A percentile compares a stretch with the other conserved stretches of the same genome.
Conservation (phyloP, 1,140 invertebrate species). For the Phocides pigmalion region DNA sequence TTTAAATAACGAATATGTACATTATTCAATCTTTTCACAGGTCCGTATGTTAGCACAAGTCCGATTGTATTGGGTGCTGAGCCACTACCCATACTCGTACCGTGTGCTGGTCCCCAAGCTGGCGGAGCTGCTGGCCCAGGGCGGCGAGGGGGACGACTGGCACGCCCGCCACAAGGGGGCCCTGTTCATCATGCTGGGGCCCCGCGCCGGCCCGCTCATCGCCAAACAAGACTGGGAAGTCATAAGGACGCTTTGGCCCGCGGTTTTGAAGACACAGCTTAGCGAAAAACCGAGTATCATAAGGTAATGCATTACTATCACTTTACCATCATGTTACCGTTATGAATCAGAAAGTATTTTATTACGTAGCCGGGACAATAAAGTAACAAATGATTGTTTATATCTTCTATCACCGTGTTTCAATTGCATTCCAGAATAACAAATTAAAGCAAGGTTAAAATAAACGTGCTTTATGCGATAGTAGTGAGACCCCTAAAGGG, state of each 20-base stretch:
- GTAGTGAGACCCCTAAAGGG: too few species aligned
- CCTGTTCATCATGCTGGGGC: conserved; percentile 90
- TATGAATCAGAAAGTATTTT: too few species aligned
- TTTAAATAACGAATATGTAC: not conserved
- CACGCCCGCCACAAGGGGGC: conserved; percentile 85
- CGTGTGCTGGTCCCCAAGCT: conserved; percentile 59
- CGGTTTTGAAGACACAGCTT: conserved; percentile 63
- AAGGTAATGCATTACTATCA: conserved; percentile 40
- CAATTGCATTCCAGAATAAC: too few species aligned
- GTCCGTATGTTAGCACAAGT: conserved; percentile 66
- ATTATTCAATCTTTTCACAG: conserved; percentile 49
- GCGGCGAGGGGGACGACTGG: conserved; percentile 67
- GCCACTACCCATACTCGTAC: conserved; percentile 71
- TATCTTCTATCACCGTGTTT: too few species aligned
- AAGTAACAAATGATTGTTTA: too few species aligned
- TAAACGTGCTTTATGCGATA: too few species aligned
- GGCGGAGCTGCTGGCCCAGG: conserved; percentile 42
- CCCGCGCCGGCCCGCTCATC: conserved; percentile 85
- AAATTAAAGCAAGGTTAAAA: too few species aligned
- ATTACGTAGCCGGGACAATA: too few species aligned
- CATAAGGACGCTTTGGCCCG: conserved; percentile 89
- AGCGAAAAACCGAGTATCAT: conserved; percentile 74
- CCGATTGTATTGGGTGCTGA: conserved; percentile 67
- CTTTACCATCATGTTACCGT: too few species aligned
- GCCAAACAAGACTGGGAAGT: conserved; percentile 91